Conservation (phyloP, 2,113 vertebrate genomes). For the Notarius lentiginosus region DNA sequence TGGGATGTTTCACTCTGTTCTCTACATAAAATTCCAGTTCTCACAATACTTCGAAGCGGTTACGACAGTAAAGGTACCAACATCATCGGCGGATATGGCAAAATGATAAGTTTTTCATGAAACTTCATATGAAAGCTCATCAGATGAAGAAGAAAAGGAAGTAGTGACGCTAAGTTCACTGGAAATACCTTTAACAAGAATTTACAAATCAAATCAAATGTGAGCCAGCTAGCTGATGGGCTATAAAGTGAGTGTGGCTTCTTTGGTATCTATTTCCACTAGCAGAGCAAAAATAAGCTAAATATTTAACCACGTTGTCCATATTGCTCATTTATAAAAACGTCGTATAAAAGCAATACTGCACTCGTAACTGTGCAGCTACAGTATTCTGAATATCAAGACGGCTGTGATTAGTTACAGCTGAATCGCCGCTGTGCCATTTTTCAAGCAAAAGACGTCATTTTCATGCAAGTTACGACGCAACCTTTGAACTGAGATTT, state of each 20-base stretch:
- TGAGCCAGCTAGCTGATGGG: background rate
- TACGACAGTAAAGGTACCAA: background rate
- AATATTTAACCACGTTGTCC: background rate
- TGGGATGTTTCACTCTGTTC: too few relatives aligned
- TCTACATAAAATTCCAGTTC: too few relatives aligned
- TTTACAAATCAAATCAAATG: background rate
- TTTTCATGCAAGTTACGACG: too few relatives aligned
- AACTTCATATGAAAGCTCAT: too few relatives aligned
- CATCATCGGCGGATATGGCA: background rate
- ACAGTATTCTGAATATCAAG: too few relatives aligned
- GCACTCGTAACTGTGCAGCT: background rate
- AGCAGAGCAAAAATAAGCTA: background rate
- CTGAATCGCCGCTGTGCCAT: too few relatives aligned
- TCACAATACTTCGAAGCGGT: too few relatives aligned
- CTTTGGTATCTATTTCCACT: background rate
- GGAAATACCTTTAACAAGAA: background rate
- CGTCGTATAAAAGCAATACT: background rate
- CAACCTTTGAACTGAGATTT: too few relatives aligned
- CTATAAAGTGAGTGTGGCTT: background rate
- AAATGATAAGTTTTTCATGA: background rate
- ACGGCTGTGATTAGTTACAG: too few relatives aligned
- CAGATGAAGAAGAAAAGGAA: too few relatives aligned
- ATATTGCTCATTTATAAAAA: background rate
- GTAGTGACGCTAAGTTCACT: background rate
- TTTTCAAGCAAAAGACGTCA: too few relatives aligned